These are phyloP conservation scores for Litoditis marina DNA, from an alignment of 2,888 invertebrate species.

Conservation along the genomic window DNA sequence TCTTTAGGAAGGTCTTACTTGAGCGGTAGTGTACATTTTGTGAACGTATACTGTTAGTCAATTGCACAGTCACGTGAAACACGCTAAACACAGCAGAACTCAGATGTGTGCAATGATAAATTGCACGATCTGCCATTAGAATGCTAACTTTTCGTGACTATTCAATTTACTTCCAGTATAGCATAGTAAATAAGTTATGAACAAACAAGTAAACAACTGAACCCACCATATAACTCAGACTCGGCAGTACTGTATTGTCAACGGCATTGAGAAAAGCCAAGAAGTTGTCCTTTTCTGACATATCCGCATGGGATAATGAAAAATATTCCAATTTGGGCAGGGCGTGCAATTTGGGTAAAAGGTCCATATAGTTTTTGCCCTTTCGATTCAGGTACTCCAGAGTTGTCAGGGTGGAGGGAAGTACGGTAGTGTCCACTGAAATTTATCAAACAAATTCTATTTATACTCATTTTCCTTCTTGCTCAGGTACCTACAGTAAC, in stretches of 20 bases:
- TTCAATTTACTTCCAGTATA: not conserved
- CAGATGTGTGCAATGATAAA: too few relatives aligned
- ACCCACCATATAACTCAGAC: slow-evolving; percentile 1
- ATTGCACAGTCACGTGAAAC: too few relatives aligned
- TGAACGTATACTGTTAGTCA: too few relatives aligned
- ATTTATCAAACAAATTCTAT: too few relatives aligned
- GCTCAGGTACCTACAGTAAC: too few relatives aligned
- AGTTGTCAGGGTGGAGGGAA: not conserved
- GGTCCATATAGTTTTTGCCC: not conserved
- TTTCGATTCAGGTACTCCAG: slow-evolving; percentile 9
- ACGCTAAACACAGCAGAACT: too few relatives aligned
- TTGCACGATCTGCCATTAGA: too few relatives aligned
- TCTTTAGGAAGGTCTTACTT: too few relatives aligned
- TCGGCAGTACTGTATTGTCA: not conserved
- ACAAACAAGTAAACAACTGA: too few relatives aligned
- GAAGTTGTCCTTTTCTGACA: not conserved
- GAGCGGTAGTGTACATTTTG: too few relatives aligned
- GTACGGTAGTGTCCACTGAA: slow-evolving; percentile 1
- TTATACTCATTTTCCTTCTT: too few relatives aligned
- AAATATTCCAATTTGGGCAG: slow-evolving; percentile 5
- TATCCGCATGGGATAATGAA: slow-evolving; percentile 8
- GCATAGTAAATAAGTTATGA: not conserved
- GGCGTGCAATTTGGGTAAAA: not conserved
- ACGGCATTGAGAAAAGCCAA: not conserved
- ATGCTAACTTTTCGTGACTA: too few relatives aligned